A percentile compares a stretch with the other conserved stretches of the same genome.
These are phyloP conservation scores for Pseudococcus jackbeardsleyi DNA, from an alignment of 2,888 invertebrate genomes.

Conservation along the genomic window DNA sequence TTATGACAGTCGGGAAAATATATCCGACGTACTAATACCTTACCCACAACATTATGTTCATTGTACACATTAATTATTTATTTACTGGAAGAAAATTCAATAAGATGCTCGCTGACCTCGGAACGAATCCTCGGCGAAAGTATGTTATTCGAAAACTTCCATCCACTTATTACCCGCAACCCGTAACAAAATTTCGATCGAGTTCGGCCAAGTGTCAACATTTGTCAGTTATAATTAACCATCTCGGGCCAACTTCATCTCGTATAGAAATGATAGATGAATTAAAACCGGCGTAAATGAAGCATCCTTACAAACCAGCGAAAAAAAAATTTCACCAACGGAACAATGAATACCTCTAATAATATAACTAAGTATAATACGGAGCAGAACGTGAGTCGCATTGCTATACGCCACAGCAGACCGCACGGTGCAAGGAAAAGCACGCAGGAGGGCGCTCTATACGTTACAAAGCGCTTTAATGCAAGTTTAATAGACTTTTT, in stretches of 20 bases:
- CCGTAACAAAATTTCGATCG: neutral
- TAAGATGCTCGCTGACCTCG: neutral
- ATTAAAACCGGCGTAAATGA: neutral
- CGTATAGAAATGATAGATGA: neutral
- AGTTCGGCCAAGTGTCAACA: conserved; percentile 11
- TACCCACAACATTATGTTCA: neutral
- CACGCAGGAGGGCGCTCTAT: neutral
- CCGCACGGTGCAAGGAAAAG: neutral
- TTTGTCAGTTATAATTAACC: conserved; percentile 18
- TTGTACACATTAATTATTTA: conserved; percentile 15
- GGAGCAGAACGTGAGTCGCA: conserved; percentile 15
- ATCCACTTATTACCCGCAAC: neutral
- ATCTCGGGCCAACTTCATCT: neutral
- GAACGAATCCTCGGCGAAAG: no score
- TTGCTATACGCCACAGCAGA: neutral
- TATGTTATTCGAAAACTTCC: neutral
- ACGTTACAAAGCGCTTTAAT: conserved; percentile 59
- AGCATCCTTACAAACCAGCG: neutral
- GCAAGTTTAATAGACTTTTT: conserved; percentile 60
- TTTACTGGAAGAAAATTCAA: conserved; percentile 4
- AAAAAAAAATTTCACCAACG: neutral
- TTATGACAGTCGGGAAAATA: neutral
- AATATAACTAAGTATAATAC: conserved; percentile 2
- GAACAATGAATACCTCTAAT: neutral
- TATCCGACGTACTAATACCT: neutral